Conservation (phyloP, 1,140 invertebrate genomes). For the Tetramorium alpestre region DNA sequence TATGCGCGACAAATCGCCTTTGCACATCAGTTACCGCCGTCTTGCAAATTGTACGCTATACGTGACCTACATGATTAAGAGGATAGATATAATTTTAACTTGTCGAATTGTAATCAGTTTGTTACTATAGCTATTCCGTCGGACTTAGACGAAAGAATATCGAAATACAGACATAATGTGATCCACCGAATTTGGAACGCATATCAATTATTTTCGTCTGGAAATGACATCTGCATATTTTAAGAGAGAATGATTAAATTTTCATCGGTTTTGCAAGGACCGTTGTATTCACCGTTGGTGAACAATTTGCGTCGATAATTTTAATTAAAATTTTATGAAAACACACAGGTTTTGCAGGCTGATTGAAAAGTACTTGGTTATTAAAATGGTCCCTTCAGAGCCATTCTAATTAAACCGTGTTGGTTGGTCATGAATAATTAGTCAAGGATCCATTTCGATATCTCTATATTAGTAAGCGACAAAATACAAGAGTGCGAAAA, state of each 20-base stretch:
- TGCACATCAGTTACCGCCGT: conserved; percentile 9
- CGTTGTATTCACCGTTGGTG: not conserved
- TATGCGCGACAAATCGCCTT: conserved; percentile 12
- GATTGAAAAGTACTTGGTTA: conserved; percentile 21
- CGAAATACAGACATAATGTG: not conserved
- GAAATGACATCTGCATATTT: conserved; percentile 5
- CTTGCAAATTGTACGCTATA: conserved; percentile 6
- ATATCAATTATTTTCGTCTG: not conserved
- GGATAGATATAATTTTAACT: conserved; percentile 4
- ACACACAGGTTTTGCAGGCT: not conserved
- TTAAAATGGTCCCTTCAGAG: not conserved
- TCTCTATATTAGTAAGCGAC: not conserved
- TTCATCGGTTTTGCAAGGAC: not conserved
- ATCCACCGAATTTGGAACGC: not conserved
- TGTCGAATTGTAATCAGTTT: conserved; percentile 1
- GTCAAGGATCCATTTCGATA: not conserved
- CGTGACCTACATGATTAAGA: conserved; percentile 16
- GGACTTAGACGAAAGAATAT: not conserved
- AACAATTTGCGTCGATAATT: not conserved
- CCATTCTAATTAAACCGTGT: conserved; percentile 26
- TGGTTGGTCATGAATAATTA: conserved; percentile 11
- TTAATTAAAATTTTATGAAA: conserved; percentile 44
- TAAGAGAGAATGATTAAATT: conserved; percentile 11
- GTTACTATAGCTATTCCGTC: not conserved
- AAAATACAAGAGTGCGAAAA: not conserved